Conservation (phyloP, 30 jellyfish, hydroid and myxozoan species). For the Aurelia coerulea region DNA sequence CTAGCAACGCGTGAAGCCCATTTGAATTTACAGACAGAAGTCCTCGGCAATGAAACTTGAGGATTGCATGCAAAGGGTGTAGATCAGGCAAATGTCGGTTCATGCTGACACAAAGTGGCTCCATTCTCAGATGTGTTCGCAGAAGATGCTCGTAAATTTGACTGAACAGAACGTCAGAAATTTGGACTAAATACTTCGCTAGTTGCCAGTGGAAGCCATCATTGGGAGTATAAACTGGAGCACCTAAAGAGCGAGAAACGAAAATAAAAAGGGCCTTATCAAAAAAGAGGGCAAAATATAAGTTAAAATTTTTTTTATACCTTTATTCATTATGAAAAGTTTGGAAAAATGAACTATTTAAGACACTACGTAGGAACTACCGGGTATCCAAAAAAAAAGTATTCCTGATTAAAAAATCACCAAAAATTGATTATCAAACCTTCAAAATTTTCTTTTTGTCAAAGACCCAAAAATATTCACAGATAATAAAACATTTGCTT, state of each 20-base stretch:
- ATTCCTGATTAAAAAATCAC: no score
- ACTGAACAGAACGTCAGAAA: slow-evolving; percentile 45
- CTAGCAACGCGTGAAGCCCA: background rate
- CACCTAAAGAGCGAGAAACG: slow-evolving; percentile 13
- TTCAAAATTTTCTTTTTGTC: no score
- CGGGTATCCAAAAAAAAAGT: no score
- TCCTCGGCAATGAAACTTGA: slow-evolving; percentile 88
- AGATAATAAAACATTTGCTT: no score
- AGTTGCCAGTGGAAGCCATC: slow-evolving; percentile 71
- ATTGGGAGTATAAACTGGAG: slow-evolving; percentile 74
- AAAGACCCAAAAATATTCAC: no score
- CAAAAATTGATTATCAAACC: no score
- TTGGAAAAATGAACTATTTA: no score
- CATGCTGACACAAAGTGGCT: slow-evolving; percentile 66
- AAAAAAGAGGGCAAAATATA: no score
- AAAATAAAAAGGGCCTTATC: no score
- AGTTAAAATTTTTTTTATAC: no score
- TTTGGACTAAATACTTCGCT: slow-evolving; percentile 66
- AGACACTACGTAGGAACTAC: no score
- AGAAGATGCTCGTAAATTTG: slow-evolving; percentile 77
- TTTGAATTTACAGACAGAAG: slow-evolving; percentile 17
- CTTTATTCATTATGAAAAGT: no score
- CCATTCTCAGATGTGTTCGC: slow-evolving; percentile 70
- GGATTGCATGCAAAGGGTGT: slow-evolving; percentile 76
- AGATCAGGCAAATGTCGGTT: slow-evolving; percentile 59